phyloP scores from a whole-genome alignment of 2,797 vertebrate genomes.

The Crax fasciolata region DNA sequence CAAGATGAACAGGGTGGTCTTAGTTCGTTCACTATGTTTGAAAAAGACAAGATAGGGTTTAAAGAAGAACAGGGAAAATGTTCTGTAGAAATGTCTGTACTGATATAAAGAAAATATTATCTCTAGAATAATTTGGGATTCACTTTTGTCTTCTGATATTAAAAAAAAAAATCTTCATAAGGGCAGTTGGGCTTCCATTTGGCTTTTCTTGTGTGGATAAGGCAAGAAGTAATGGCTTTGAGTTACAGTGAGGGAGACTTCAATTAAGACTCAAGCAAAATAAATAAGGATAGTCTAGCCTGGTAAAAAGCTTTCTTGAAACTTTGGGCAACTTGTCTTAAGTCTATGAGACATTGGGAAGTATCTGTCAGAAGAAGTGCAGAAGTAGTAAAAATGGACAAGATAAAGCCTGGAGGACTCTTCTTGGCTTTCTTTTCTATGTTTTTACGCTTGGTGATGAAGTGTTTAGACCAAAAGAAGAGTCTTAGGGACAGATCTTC shows the following conservation, averaged over 20 bases:
- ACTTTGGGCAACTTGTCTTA: not conserved
- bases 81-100: not conserved
- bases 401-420: not conserved
- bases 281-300: not conserved
- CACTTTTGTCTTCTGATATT: not conserved
- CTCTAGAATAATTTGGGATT: not conserved
- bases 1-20: not conserved
- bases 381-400: not conserved
- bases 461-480: constrained; percentile 6
- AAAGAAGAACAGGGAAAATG: not conserved
- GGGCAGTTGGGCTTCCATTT: rapidly evolving
- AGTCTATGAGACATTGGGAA: not conserved
- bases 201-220: not conserved
- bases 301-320: not conserved
- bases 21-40: not conserved
- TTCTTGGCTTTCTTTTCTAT: constrained; percentile 7
- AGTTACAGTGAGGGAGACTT: not conserved
- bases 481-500: not conserved
- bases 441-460: not conserved
- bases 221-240: not conserved
- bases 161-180: not conserved
- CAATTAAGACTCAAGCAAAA: not conserved
- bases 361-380: not conserved
- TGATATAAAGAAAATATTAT: not conserved
- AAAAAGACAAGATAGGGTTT: not conserved